A percentile compares a stretch with the other conserved stretches of the same genome.
Evolutionary conservation across 1,140 invertebrate genomes (phyloP).

Genomic region (Akabosia matsudoensis): DNA sequence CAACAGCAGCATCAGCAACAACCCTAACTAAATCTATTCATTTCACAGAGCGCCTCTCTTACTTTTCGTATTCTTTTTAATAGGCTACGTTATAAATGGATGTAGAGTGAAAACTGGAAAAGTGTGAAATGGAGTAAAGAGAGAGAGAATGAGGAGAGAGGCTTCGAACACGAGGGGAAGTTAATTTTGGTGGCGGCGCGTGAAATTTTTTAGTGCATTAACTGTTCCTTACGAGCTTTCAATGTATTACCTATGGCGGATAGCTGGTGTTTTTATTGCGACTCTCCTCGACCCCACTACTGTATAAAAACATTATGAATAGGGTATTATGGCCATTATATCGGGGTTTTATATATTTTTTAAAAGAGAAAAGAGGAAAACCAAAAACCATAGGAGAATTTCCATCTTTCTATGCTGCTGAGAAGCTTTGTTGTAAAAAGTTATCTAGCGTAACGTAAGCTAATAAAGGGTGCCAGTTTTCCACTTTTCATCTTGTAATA

Average conservation of each 20-base stretch:
- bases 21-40: neutral
- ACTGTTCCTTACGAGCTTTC: neutral
- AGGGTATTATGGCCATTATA: neutral
- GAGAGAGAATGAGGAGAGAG: neutral
- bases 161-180: constrained; percentile 32
- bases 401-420: neutral
- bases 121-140: constrained; percentile 46
- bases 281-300: too few species aligned
- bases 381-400: neutral
- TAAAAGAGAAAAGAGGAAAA: neutral
- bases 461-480: constrained; percentile 14
- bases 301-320: neutral
- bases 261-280: neutral
- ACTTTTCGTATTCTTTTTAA: constrained; percentile 35
- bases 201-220: constrained; percentile 44
- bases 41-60: constrained; percentile 28
- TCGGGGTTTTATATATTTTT: neutral
- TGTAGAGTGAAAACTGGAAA: constrained; percentile 39
- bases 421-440: constrained; percentile 2
- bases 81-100: constrained; percentile 47
- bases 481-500: constrained; percentile 25
- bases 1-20: neutral
- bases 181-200: constrained; percentile 47
- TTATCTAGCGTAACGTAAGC: constrained; percentile 19
- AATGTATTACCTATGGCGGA: neutral